Evolutionary conservation across 2,797 vertebrate species (phyloP), one percentile per base, ranked within the genome.

Genomic region (Tapirus indicus): DNA sequence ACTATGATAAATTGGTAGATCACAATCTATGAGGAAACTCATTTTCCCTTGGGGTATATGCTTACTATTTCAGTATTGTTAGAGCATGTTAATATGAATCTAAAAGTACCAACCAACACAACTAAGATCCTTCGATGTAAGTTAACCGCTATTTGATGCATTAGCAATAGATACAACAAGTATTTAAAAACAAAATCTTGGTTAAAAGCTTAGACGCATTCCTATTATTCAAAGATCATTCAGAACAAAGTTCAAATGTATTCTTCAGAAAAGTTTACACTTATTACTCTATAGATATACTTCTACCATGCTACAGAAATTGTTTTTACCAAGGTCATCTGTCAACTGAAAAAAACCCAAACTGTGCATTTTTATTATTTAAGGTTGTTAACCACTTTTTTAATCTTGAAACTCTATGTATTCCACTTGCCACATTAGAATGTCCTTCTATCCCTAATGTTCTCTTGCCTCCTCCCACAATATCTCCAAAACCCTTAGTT

Each of bases 221-320:
- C 7, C 9, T 75, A 54, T 41, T 64, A 72, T 66, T 86, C n/a
- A 62, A 64, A 85, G 77, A 49, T 62, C 20, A 35, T 72, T 91
- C n/a, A 68, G 89, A 74, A 91, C 38, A 88, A 78, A 94, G 60
- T 78, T 77, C 35, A 88, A n/a, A 69, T 25, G 38, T 49, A 82
- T 64, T 92, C 35, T 84, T 66, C 35, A 88, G 64, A 47, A 49
- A 94, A 41, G 7, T 60, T 82, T 38, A 66, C 18, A 20, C 20
- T 68, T 14, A 27, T 80, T 75, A 58, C 12, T 91, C 27, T 66
- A 18, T 1, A 79, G 54, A 16, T 82, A 75, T 6, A 77, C 8
- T n/a, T 29, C 8, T 6, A 86, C 3, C 25, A 56, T 62, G 49
- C 35, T 71, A 66, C 6, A 89, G n/a, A 54, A 71, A 87, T 2